phyloP scores from a whole-genome alignment of 2,888 invertebrate species.

The Microplitis deprimator region DNA sequence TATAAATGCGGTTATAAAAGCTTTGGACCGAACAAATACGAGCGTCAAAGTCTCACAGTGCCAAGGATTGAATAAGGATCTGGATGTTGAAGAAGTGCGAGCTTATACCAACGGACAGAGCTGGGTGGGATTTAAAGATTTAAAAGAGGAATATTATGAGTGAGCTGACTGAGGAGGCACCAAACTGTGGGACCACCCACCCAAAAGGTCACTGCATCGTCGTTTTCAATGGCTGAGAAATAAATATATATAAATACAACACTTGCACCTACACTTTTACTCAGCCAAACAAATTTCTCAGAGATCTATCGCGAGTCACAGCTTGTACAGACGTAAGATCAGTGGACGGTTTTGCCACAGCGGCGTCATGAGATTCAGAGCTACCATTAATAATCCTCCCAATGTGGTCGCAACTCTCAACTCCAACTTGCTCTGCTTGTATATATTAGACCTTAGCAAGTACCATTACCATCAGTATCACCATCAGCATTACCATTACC shows the following conservation, averaged over 20 bases:
- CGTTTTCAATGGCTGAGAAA: background rate
- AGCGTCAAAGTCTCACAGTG: too few relatives aligned
- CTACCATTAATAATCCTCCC: conserved; percentile 55
- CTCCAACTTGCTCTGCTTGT: conserved; percentile 27
- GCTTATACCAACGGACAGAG: too few relatives aligned
- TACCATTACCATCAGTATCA: background rate
- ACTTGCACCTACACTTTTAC: background rate
- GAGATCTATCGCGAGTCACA: conserved; percentile 52
- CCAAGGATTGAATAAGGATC: too few relatives aligned
- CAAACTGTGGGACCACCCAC: background rate
- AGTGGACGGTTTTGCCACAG: conserved; percentile 49
- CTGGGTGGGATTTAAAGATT: too few relatives aligned
- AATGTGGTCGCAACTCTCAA: conserved; percentile 39
- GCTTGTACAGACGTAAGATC: conserved; percentile 53
- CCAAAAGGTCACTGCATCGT: background rate
- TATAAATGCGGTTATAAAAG: too few relatives aligned
- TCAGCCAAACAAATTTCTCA: conserved; percentile 8
- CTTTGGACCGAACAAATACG: too few relatives aligned
- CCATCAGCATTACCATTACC: background rate
- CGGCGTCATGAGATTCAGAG: conserved; percentile 47
- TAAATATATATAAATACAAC: background rate
- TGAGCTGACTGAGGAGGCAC: background rate
- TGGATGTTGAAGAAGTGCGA: too few relatives aligned
- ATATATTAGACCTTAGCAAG: conserved; percentile 44
- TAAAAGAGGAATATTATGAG: too few relatives aligned